Evolutionary conservation across 2,888 invertebrate species (phyloP), one percentile per base, ranked within the genome.

Genomic region (Microdon myrmicae): DNA sequence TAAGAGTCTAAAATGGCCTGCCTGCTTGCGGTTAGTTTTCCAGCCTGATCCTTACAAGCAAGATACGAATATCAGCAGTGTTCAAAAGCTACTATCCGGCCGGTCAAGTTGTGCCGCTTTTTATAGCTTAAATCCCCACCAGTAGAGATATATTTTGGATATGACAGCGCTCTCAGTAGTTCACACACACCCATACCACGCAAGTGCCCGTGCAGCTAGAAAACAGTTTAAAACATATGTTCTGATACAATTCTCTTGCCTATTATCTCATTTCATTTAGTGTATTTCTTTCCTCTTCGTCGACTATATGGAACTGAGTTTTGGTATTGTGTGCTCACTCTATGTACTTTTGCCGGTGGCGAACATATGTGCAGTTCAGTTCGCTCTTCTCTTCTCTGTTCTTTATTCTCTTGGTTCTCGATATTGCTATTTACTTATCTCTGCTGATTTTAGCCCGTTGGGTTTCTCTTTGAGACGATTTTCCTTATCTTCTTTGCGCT

Each of bases 51-150:
- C 43, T 67, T 49, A 51, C 51, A 55, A 47, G 68, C 69, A 68
- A 66, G 68, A 69, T 53, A 68, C 70, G 69, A 71, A 69, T 68
- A 68, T 68, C 71, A 73, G 73, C 75, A 76, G 72, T 76, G 75
- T 74, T 77, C 72, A 73, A 74, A 76, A 75, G 76, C 78, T 76
- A 79, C 78, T 78, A 74, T 75, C 73, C 78, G 77, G 78, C 79
- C 76, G 78, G 78, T 75, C 70, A 69, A 71, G 69, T 68, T 69
- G 47, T 69, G 60, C 32, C 41, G 71, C 67, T 71, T 78, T 78
- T 58, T 64, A 64, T 64, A 64, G 58, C 41, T 41, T 54, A 47
- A 12, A 56, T 58, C 64, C 58, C 64, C 58, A 51, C 58, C 47
- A 64, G 25, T 20, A 25, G 35, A 14, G 16, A 28, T 47, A 17